Evolutionary conservation across 2,888 invertebrate species (phyloP), one percentile per base, ranked within the genome.

Genomic region (Ornithoptera alexandrae): DNA sequence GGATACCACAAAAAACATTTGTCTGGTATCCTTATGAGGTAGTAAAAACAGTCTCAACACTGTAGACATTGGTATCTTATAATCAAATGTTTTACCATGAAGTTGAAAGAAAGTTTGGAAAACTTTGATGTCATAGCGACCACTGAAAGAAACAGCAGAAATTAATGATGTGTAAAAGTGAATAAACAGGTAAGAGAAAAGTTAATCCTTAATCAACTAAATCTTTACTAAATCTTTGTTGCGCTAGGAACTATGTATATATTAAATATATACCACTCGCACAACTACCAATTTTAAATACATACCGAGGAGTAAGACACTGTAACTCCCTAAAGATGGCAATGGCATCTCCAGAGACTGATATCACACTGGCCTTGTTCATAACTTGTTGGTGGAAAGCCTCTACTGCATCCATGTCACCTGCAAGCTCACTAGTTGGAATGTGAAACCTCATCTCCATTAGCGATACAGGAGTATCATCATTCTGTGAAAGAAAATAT

Each of bases 381-480:
- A 99, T 96, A 46, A 99, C 98, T 85, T 97, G 97, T 79, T 97
- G 96, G 83, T 98, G 97, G 94, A 99, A 99, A n/a, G 97, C 97
- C 82, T 99, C 98, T 0, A 99, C 98, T 0, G 98, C 96, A 87
- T 99, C 99, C 80, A 95, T 94, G 78, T 98, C 98, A 17, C 96
- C 96, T 0, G 95, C 96, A 66, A 96, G 92, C 84, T 98, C 98
- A 72, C 94, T 96, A 0, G 98, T 96, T 0, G 99, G 99, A 80
- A 99, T 98, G 87, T 98, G 98, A 86, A 99, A 99, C 60, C 99
- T 94, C 96, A 99, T 97, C 90, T 99, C 99, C 95, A 98, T 96
- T 70, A 99, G 92, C 73, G 98, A 98, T 0, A 99, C 98, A 0
- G 99, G 97, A 0, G 98, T 98, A 88, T 99, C 99, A 82, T 99